These are phyloP conservation scores for Phrixothrix hirtus DNA, from an alignment of 2,888 invertebrate genomes.

Conservation along the genomic window DNA sequence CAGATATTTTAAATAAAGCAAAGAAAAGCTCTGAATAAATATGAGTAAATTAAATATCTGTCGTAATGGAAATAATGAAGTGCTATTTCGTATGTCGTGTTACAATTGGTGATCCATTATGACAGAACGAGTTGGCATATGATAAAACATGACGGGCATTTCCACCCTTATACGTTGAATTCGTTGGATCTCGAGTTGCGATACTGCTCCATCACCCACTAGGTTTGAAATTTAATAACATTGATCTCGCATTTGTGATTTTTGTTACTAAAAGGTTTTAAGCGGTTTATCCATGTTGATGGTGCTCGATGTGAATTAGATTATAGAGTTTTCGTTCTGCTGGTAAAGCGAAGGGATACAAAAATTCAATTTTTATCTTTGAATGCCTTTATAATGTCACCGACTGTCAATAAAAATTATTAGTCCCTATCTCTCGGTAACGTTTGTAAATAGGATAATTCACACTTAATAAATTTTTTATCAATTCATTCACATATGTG, in stretches of 20 bases:
- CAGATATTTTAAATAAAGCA: conserved; percentile 4
- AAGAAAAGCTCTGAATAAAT: not conserved
- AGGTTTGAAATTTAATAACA: conserved; percentile 11
- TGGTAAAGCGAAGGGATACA: not conserved
- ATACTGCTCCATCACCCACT: not conserved
- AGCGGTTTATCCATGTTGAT: conserved; percentile 11
- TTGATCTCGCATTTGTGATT: conserved; percentile 13
- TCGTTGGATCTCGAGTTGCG: conserved; percentile 2
- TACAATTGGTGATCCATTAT: conserved; percentile 11
- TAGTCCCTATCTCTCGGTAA: no score
- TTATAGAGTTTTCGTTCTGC: conserved; percentile 4
- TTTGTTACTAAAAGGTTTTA: conserved; percentile 12
- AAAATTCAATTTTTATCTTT: not conserved
- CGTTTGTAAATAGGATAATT: no score
- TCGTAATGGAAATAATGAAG: conserved; percentile 3
- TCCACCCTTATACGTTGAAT: conserved; percentile 5
- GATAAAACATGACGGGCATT: conserved; percentile 13
- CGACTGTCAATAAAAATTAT: no score
- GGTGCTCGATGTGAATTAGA: conserved; percentile 4
- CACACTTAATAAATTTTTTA: no score
- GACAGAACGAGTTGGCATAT: conserved; percentile 15
- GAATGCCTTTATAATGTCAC: not conserved
- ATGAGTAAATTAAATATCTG: not conserved
- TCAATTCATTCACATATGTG: no score
- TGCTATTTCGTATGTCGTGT: no score